These are phyloP conservation scores for Motacilla alba DNA, from an alignment of 2,113 vertebrate genomes.

Conservation along the genomic window DNA sequence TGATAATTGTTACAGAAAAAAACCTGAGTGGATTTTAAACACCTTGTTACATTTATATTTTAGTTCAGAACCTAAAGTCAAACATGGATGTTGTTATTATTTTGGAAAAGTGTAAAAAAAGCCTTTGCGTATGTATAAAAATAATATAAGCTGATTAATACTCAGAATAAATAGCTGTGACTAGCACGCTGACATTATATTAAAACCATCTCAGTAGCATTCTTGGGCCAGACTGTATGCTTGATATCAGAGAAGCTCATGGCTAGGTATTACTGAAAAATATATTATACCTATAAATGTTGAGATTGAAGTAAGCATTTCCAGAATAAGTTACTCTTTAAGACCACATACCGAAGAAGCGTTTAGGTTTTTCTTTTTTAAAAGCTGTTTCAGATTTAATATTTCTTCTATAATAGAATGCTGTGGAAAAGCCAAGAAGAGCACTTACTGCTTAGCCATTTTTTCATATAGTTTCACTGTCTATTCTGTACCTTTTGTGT, in stretches of 20 bases:
- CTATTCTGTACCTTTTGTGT: neutral
- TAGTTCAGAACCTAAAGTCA: neutral
- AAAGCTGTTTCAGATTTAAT: constrained; percentile 32
- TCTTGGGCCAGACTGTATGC: neutral
- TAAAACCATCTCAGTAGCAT: constrained; percentile 6
- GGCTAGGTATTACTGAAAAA: constrained; percentile 33
- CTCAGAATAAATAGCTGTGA: neutral
- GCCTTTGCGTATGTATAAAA: neutral
- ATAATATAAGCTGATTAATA: constrained; percentile 14
- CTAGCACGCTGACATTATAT: neutral
- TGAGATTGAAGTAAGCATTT: constrained; percentile 46
- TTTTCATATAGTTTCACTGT: constrained; percentile 21
- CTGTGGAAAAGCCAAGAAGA: neutral
- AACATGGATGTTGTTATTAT: neutral
- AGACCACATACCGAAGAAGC: neutral
- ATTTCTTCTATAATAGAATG: constrained; percentile 37
- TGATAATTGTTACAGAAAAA: neutral
- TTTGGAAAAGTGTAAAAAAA: neutral
- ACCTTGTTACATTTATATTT: neutral
- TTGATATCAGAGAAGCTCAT: neutral
- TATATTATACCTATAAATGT: constrained; percentile 41
- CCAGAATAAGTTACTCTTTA: neutral
- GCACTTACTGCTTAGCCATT: constrained; percentile 28
- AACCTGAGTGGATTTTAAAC: neutral
- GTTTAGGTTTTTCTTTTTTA: constrained; percentile 47